These are phyloP conservation scores for Chironomus tepperi DNA, from an alignment of 1,140 invertebrate genomes.

Conservation along the genomic window DNA sequence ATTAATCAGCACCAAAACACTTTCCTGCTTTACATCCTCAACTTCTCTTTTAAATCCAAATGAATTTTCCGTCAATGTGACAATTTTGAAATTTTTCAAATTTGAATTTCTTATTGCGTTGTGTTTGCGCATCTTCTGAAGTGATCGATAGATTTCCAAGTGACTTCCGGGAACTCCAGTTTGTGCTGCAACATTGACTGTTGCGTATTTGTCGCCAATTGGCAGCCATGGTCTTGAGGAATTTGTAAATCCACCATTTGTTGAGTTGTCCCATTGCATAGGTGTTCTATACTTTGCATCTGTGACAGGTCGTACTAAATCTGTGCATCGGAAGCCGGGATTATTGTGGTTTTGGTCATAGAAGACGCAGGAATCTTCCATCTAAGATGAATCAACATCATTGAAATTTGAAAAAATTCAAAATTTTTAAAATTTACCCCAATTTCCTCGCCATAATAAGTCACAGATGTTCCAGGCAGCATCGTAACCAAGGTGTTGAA, in stretches of 20 bases:
- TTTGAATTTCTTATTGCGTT: neutral
- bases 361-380: slow-evolving; percentile 49
- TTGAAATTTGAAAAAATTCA: no score
- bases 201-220: slow-evolving; percentile 45
- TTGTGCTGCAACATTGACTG: slow-evolving; percentile 38
- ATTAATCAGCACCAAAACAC: neutral
- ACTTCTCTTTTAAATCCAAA: neutral
- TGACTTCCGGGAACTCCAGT: slow-evolving; percentile 28
- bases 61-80: neutral
- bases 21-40: neutral
- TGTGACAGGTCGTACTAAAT: slow-evolving; percentile 38
- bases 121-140: slow-evolving; percentile 28
- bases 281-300: slow-evolving; percentile 57
- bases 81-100: neutral
- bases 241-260: slow-evolving; percentile 51
- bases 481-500: slow-evolving; percentile 59
- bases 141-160: slow-evolving; percentile 31
- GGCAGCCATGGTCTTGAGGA: slow-evolving; percentile 49
- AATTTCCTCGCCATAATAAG: slow-evolving; percentile 69
- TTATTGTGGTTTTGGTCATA: slow-evolving; percentile 40
- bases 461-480: slow-evolving; percentile 56
- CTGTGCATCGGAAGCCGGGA: slow-evolving; percentile 34
- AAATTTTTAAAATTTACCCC: slow-evolving; percentile 33
- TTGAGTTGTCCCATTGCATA: slow-evolving; percentile 57
- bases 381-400: slow-evolving; percentile 29